phyloP scores from a whole-genome alignment of 2,888 invertebrate species.

The Drosophila yooni region DNA sequence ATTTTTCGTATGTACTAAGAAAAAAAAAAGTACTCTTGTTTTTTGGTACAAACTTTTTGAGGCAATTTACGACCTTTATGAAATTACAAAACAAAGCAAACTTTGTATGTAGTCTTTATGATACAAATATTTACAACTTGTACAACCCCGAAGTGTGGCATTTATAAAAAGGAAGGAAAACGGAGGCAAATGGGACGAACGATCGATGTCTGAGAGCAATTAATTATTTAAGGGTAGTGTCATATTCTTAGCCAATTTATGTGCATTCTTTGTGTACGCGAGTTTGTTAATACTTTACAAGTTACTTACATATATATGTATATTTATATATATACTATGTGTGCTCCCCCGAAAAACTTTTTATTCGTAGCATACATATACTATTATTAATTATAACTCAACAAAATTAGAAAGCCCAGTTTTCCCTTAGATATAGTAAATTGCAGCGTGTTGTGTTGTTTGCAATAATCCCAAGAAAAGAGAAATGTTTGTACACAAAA shows the following conservation, averaged over 20 bases:
- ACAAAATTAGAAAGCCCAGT: conserved; percentile 51
- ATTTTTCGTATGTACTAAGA: conserved; percentile 52
- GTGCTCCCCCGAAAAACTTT: conserved; percentile 2
- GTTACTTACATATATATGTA: conserved; percentile 33
- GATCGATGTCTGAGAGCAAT: conserved; percentile 26
- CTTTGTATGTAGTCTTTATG: conserved; percentile 49
- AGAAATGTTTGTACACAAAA: conserved; percentile 42
- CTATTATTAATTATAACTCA: conserved; percentile 9
- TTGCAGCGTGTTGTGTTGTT: conserved; percentile 45
- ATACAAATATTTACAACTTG: conserved; percentile 55
- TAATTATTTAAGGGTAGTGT: conserved; percentile 55
- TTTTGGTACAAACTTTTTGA: conserved; percentile 77
- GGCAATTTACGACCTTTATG: conserved; percentile 68
- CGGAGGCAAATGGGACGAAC: conserved; percentile 5
- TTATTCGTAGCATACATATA: conserved; percentile 25
- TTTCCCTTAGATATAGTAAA: conserved; percentile 51
- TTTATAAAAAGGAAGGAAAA: conserved; percentile 26
- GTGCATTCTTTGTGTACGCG: conserved; percentile 57
- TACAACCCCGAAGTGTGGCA: conserved; percentile 38
- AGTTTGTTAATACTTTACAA: conserved; percentile 56
- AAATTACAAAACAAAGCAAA: conserved; percentile 54
- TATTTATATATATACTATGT: conserved; percentile 20
- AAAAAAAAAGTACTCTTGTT: conserved; percentile 60
- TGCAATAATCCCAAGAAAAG: conserved; percentile 33
- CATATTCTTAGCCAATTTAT: conserved; percentile 66